phyloP scores from a whole-genome alignment of 2,797 vertebrate genomes.

The Eulemur rubriventer region DNA sequence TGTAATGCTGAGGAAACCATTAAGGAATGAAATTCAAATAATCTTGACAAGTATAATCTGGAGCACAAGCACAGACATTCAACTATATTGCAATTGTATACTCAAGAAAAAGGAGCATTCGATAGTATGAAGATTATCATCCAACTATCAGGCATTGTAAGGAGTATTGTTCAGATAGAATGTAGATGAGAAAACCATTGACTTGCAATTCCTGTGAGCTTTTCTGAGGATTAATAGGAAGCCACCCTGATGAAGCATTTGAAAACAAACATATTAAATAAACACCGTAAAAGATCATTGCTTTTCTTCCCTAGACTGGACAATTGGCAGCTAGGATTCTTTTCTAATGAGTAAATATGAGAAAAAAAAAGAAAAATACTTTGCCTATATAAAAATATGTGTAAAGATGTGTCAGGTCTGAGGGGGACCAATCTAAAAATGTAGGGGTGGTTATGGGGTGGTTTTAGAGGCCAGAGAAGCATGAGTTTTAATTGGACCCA shows the following conservation, averaged over 20 bases:
- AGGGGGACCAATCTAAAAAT: neutral
- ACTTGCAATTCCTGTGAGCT: neutral
- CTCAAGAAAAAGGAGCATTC: neutral
- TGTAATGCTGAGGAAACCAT: neutral
- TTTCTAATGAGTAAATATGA: neutral
- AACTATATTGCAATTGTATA: neutral
- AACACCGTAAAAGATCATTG: neutral
- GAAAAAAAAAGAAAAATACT: no score
- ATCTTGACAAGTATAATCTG: neutral
- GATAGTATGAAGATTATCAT: neutral
- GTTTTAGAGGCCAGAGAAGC: neutral
- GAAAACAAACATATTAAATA: neutral
- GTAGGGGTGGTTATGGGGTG: neutral
- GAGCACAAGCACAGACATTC: neutral
- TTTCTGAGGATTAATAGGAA: neutral
- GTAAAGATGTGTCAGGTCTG: neutral
- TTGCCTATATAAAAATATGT: neutral
- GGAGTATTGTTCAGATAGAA: neutral
- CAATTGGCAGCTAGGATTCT: neutral
- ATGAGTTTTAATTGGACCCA: neutral
- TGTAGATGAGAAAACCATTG: neutral
- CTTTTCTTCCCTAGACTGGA: neutral
- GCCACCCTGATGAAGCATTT: neutral
- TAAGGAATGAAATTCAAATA: neutral
- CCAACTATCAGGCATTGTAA: neutral